Evolutionary conservation across 2,113 vertebrate species (phyloP).

Genomic region (Ptyas mucosa): DNA sequence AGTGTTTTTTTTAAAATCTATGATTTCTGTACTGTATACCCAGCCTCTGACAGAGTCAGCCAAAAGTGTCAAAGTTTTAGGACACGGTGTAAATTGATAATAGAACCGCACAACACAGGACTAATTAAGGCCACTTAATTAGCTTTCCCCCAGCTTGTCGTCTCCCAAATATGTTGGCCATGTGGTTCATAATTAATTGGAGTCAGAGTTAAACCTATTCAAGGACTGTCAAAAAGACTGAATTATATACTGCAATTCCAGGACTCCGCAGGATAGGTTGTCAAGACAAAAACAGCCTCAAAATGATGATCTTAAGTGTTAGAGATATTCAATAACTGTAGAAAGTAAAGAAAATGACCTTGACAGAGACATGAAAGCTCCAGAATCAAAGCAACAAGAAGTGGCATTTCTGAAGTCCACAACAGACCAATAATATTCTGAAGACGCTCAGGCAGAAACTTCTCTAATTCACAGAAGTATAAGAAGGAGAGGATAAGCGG

Average conservation of each 20-base stretch:
- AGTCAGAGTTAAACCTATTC: neutral
- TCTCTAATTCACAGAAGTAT: neutral
- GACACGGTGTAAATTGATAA: neutral
- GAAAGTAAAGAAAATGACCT: neutral
- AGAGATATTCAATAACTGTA: neutral
- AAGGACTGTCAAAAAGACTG: neutral
- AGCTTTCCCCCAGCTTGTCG: neutral
- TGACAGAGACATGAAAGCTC: neutral
- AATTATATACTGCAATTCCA: neutral
- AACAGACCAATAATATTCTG: neutral
- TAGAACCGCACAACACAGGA: neutral
- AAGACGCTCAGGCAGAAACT: neutral
- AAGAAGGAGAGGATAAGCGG: neutral
- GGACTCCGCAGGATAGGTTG: neutral
- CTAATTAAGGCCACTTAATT: neutral
- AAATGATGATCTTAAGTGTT: neutral
- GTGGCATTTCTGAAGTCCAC: neutral
- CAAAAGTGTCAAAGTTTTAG: neutral
- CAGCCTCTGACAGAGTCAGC: neutral
- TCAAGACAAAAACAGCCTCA: neutral
- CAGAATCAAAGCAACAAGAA: neutral
- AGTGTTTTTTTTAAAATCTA: neutral
- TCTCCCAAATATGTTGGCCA: neutral
- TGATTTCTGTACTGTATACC: neutral
- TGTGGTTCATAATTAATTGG: neutral